These are phyloP conservation scores for Solenopsis invicta DNA, from an alignment of 1,140 invertebrate species.

Conservation along the genomic window DNA sequence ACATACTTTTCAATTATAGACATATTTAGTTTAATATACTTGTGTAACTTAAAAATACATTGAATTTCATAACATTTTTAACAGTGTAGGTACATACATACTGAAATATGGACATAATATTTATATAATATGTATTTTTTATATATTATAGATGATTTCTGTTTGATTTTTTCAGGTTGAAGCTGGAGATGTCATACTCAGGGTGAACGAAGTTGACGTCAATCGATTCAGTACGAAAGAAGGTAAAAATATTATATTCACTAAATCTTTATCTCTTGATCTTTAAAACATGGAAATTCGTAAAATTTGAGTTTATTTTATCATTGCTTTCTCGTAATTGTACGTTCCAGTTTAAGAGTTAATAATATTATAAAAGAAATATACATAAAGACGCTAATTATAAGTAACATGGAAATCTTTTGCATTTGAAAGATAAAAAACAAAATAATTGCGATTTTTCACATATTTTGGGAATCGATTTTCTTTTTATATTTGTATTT, in stretches of 20 bases:
- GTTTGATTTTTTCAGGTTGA: slow-evolving; percentile 92
- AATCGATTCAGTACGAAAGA: slow-evolving; percentile 96
- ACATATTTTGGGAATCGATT: not conserved
- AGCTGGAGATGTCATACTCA: slow-evolving; percentile 96
- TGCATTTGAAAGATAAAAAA: not conserved
- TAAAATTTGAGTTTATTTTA: slow-evolving; percentile 10
- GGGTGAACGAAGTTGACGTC: slow-evolving; percentile 97
- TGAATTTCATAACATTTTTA: no score
- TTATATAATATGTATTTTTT: slow-evolving; percentile 56
- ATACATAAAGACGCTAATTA: not conserved
- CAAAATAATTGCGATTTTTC: slow-evolving; percentile 25
- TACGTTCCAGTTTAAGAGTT: not conserved
- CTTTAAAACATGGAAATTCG: not conserved
- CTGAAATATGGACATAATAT: not conserved
- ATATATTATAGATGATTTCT: slow-evolving; percentile 67
- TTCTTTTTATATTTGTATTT: slow-evolving; percentile 39
- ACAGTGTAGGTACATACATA: no score
- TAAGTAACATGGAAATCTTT: no score
- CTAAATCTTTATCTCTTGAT: not conserved
- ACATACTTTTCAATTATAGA: no score
- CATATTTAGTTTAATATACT: no score
- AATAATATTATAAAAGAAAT: not conserved
- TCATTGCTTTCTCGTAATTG: not conserved
- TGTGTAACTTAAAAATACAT: no score
- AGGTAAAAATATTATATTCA: slow-evolving; percentile 88